phyloP scores from a whole-genome alignment of 2,797 vertebrate genomes.

The Urophycis tenuis region DNA sequence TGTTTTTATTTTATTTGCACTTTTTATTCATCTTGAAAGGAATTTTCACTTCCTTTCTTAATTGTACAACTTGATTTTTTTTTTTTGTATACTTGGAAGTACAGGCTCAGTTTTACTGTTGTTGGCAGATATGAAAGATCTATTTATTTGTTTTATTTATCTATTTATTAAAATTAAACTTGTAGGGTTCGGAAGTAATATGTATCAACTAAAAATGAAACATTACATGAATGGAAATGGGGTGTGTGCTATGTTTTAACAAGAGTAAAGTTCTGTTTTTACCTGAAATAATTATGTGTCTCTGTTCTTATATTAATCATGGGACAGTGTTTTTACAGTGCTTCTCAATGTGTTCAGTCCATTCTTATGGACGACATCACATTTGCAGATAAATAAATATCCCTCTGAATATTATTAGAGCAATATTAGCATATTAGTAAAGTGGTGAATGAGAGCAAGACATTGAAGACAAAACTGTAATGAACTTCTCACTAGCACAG shows the following conservation, averaged over 20 bases:
- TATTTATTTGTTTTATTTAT: conserved; percentile 1
- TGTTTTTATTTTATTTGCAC: too few relatives aligned
- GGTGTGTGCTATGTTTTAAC: not conserved
- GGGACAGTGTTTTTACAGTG: not conserved
- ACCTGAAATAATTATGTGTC: not conserved
- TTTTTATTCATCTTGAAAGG: not conserved
- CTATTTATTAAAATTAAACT: not conserved
- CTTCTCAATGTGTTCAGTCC: not conserved
- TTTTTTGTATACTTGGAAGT: too few relatives aligned
- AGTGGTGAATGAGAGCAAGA: too few relatives aligned
- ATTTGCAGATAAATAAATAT: not conserved
- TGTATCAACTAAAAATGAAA: not conserved
- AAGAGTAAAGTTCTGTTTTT: not conserved
- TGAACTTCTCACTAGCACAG: too few relatives aligned
- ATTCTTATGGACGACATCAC: not conserved
- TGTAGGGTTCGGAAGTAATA: not conserved
- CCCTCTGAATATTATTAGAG: not conserved
- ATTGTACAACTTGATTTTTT: not conserved
- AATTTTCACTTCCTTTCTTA: not conserved
- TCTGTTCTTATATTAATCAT: not conserved
- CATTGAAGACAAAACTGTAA: too few relatives aligned
- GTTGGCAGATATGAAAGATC: not conserved
- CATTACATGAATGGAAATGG: not conserved
- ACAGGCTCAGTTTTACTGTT: not conserved
- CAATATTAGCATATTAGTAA: too few relatives aligned